A percentile compares a stretch with the other conserved stretches of the same genome.
phyloP scores from a whole-genome alignment of 2,888 invertebrate genomes.

The Meliscaeva auricollis region DNA sequence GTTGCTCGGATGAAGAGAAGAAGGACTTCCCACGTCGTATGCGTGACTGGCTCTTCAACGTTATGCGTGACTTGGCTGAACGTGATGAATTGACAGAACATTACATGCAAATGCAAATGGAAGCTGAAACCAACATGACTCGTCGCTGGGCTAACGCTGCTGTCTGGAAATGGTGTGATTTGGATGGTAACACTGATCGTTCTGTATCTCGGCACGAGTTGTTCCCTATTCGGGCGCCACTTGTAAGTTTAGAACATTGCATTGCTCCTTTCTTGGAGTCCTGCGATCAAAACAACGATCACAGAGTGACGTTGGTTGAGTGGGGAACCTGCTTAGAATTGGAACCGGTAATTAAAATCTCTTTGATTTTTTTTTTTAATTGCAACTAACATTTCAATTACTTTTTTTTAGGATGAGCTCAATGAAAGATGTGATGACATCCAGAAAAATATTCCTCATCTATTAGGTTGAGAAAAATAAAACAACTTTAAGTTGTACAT shows the following conservation, averaged over 20 bases:
- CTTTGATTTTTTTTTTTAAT: neutral
- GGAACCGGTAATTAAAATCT: constrained; percentile 87
- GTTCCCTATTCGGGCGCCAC: constrained; percentile 97
- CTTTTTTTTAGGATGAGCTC: constrained; percentile 88
- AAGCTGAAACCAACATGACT: constrained; percentile 94
- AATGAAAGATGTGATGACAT: constrained; percentile 93
- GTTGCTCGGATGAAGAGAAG: constrained; percentile 94
- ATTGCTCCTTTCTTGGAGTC: constrained; percentile 97
- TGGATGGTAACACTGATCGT: constrained; percentile 96
- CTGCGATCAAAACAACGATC: constrained; percentile 95
- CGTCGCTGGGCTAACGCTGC: constrained; percentile 96
- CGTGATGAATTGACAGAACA: constrained; percentile 92
- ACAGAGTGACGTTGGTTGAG: constrained; percentile 95
- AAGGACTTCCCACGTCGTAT: constrained; percentile 97
- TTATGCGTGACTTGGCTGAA: constrained; percentile 97
- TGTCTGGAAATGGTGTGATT: constrained; percentile 99
- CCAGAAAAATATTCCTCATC: constrained; percentile 84
- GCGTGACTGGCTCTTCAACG: constrained; percentile 99
- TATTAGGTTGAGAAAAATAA: constrained; percentile 79
- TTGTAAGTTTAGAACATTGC: constrained; percentile 98
- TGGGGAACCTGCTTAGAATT: constrained; percentile 96
- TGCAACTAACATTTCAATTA: constrained; percentile 1
- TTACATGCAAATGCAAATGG: constrained; percentile 93
- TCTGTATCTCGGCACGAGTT: constrained; percentile 96
- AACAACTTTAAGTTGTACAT: constrained; percentile 42